A percentile compares a stretch with the other conserved stretches of the same genome.
These are phyloP conservation scores for Hippocampus abdominalis DNA, from an alignment of 2,113 vertebrate species.

Conservation along the genomic window DNA sequence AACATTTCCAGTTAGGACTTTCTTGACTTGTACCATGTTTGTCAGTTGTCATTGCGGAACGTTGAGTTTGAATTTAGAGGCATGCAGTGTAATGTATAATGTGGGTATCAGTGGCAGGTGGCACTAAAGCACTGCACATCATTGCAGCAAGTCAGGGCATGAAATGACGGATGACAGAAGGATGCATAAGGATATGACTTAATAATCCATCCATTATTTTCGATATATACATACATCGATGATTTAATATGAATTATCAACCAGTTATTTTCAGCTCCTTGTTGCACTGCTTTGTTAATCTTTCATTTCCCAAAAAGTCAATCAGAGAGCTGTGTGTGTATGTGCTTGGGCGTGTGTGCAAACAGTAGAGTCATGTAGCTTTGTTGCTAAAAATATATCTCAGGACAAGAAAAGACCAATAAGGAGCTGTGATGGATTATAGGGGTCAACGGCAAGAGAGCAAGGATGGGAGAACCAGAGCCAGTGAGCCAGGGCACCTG, in stretches of 20 bases:
- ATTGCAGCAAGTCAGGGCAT: slow-evolving; percentile 12
- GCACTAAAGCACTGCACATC: slow-evolving; percentile 42
- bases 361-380: slow-evolving; percentile 36
- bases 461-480: slow-evolving; percentile 43
- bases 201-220: slow-evolving; percentile 16
- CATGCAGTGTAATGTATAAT: slow-evolving; percentile 19
- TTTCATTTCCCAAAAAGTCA: slow-evolving; percentile 1
- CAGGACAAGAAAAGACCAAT: slow-evolving; percentile 41
- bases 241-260: neutral
- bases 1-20: slow-evolving; percentile 1
- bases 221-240: neutral
- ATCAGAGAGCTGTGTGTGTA: neutral
- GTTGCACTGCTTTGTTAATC: neutral
- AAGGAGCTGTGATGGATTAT: slow-evolving; percentile 38
- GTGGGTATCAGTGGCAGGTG: slow-evolving; percentile 43
- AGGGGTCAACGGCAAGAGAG: slow-evolving; percentile 15
- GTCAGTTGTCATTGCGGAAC: neutral
- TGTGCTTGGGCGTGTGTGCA: slow-evolving; percentile 4
- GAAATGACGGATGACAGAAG: slow-evolving; percentile 13
- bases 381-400: slow-evolving; percentile 66
- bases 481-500: slow-evolving; percentile 66
- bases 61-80: slow-evolving; percentile 2
- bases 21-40: slow-evolving; percentile 3
- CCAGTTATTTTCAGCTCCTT: neutral
- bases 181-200: slow-evolving; percentile 13